Evolutionary conservation across 23 tunicate species (phyloP).

Genomic region (Ascidia mentula): DNA sequence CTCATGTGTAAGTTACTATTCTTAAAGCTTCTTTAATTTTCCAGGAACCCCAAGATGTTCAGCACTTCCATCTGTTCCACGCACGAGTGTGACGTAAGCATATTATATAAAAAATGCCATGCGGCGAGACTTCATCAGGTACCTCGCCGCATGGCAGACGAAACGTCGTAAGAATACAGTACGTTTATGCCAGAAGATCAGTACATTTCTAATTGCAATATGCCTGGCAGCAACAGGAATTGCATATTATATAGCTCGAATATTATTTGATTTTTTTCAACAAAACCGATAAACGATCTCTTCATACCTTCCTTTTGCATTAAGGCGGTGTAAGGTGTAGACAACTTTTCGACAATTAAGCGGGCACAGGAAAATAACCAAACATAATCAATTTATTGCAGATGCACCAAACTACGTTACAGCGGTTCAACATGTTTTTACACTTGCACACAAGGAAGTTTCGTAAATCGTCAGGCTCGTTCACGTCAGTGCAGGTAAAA

Average conservation of each 20-base stretch:
- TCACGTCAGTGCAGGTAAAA: no score
- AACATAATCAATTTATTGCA: background rate
- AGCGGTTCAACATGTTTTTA: background rate
- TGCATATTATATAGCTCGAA: no score
- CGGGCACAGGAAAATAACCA: background rate
- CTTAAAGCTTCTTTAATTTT: no score
- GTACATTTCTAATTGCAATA: background rate
- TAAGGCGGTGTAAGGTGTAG: background rate
- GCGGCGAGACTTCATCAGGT: background rate
- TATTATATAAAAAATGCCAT: background rate
- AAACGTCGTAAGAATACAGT: no score
- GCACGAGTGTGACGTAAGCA: background rate
- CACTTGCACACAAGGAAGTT: slow-evolving; percentile 7
- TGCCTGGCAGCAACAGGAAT: no score
- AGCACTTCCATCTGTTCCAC: background rate
- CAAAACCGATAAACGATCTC: no score
- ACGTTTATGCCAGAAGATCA: background rate
- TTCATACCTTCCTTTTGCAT: background rate
- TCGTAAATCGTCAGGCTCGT: background rate
- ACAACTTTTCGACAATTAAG: background rate
- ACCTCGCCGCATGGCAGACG: no score
- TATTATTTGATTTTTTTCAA: no score
- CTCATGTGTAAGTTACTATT: no score
- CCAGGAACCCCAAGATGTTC: background rate
- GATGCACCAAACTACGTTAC: background rate